Percentiles rank a stretch among this genome's conserved stretches.
Evolutionary conservation across 1,140 invertebrate genomes (phyloP).

Genomic region (Drosophila rhopaloa): DNA sequence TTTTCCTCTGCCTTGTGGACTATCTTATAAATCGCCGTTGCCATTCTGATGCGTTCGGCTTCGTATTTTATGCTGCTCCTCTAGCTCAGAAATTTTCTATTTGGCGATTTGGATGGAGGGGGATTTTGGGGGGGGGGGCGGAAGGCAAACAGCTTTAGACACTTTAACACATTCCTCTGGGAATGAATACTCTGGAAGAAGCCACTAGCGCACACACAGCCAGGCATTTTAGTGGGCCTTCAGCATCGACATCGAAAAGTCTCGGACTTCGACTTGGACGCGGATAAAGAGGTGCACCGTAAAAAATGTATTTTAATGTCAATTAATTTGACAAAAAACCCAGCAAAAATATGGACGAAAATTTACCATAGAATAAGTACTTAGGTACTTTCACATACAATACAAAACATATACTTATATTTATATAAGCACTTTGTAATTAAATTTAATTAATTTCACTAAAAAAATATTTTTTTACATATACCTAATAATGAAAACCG

Average conservation of each 20-base stretch:
- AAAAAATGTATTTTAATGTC: not conserved
- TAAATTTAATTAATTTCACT: no score
- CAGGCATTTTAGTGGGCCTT: conserved; percentile 28
- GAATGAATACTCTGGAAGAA: conserved; percentile 43
- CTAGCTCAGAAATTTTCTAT: conserved; percentile 15
- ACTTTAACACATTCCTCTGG: conserved; percentile 73
- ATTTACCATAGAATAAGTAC: no score
- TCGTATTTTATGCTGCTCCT: conserved; percentile 12
- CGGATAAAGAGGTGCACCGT: conserved; percentile 26
- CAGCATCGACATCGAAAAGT: conserved; percentile 29
- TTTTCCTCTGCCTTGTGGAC: conserved; percentile 1
- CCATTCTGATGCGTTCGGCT: conserved; percentile 16
- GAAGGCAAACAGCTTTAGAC: conserved; percentile 66
- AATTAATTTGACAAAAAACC: not conserved
- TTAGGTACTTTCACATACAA: no score
- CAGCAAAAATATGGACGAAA: no score
- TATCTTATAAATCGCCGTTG: conserved; percentile 18
- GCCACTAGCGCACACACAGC: conserved; percentile 24
- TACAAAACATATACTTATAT: no score
- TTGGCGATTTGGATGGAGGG: conserved; percentile 7
- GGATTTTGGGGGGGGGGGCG: not conserved
- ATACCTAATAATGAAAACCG: no score
- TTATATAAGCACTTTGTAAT: no score
- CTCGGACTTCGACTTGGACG: conserved; percentile 15
- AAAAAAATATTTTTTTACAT: no score